Evolutionary conservation across 1,140 invertebrate species (phyloP), one percentile per base, ranked within the genome.

Genomic region (Geopemphigus sp.): DNA sequence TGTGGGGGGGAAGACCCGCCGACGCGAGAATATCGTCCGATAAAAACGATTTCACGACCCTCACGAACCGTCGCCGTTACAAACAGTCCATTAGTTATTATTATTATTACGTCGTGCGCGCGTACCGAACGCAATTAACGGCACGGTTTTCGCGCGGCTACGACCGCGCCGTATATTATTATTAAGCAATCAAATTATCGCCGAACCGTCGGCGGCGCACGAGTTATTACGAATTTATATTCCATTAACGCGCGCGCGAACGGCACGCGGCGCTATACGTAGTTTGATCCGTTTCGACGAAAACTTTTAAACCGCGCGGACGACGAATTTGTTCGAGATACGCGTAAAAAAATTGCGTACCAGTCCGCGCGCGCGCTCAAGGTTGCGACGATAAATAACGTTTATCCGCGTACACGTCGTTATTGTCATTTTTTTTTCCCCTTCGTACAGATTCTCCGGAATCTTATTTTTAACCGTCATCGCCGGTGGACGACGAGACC

Each of bases 31-130:
- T n/a, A n/a, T 22, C 45, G 45, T 66, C 22, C 63, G 63, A 64
- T n/a, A 68, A 68, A 68, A 47, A 39, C 24, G 64, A n/a, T 68
- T 68, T 68, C 64, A 68, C 64, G 64, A 68, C 64, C 64, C 64
- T 68, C 64, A 68, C 64, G 64, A 68, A 47, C 39, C 24, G 1
- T 22, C 47, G 17, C 8, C 39, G n/a, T 68, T 47, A 68, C 64
- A 68, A 68, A 68, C 24, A 19, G 64, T 66, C 64, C 64, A 68
- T 68, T 68, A 68, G 39, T 24, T 24, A 47, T 39, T 32, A 17
- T 26, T 29, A n/a, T n/a, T n/a, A n/a, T n/a, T n/a, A n/a, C n/a
- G n/a, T n/a, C n/a, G n/a, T n/a, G n/a, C n/a, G n/a, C n/a, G n/a
- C n/a, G n/a, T n/a, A n/a, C n/a, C n/a, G n/a, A n/a, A n/a, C n/a